Evolutionary conservation across 2,888 invertebrate species (phyloP).

Genomic region (Heliconius hortense): DNA sequence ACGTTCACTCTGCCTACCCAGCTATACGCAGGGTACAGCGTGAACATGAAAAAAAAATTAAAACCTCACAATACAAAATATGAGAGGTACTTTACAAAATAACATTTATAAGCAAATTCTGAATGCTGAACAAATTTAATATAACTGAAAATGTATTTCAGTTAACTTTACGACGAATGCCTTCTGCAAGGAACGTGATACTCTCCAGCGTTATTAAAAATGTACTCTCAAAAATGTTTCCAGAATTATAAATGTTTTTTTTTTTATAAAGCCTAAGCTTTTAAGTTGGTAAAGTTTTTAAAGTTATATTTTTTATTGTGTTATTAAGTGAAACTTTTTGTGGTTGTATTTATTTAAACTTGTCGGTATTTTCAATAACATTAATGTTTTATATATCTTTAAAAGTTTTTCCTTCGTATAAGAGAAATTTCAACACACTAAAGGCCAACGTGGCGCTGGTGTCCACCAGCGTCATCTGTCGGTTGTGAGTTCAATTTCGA

Average conservation of each 20-base stretch:
- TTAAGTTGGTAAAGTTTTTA: background rate
- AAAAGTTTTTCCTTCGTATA: too few relatives aligned
- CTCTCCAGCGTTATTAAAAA: conserved; percentile 36
- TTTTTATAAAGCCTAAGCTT: conserved; percentile 13
- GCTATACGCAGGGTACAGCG: background rate
- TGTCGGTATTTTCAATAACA: too few relatives aligned
- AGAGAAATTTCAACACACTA: too few relatives aligned
- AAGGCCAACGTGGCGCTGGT: too few relatives aligned
- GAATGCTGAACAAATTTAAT: conserved; percentile 16
- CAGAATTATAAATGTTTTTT: conserved; percentile 24
- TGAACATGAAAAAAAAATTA: background rate
- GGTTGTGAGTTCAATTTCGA: too few relatives aligned
- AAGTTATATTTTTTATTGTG: background rate
- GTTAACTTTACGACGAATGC: conserved; percentile 20
- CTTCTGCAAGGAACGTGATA: conserved; percentile 20
- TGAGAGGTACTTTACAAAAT: background rate
- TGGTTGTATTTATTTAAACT: too few relatives aligned
- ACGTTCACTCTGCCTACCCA: too few relatives aligned
- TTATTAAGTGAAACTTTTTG: background rate
- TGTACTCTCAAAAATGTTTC: conserved; percentile 33
- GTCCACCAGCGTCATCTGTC: too few relatives aligned
- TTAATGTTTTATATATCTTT: too few relatives aligned
- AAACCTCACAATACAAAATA: background rate
- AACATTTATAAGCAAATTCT: conserved; percentile 8
- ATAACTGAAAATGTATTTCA: conserved; percentile 16